Percentiles rank a stretch among this genome's conserved stretches.
phyloP scores from a whole-genome alignment of 2,113 vertebrate species.

The Cathartes aura region DNA sequence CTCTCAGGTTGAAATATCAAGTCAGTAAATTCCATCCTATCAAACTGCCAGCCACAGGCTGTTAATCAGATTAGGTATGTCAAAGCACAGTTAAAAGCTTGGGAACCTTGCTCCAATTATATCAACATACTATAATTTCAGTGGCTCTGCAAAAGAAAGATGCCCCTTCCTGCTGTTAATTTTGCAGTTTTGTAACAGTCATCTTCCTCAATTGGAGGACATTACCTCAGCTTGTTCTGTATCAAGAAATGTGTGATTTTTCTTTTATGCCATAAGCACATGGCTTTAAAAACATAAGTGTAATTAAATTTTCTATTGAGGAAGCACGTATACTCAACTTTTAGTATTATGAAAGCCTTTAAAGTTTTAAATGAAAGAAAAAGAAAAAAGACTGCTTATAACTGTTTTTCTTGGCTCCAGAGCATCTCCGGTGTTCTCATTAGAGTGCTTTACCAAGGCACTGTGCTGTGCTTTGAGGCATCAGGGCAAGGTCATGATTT shows the following conservation, averaged over 20 bases:
- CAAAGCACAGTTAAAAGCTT: not conserved
- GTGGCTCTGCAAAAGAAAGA: not conserved
- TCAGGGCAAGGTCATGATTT: not conserved
- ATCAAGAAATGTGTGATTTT: not conserved
- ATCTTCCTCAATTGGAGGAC: not conserved
- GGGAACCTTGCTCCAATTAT: accelerated
- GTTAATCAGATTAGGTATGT: not conserved
- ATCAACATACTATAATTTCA: not conserved
- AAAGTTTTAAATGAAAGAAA: not conserved
- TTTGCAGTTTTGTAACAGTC: not conserved
- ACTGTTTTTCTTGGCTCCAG: not conserved
- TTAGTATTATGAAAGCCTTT: not conserved
- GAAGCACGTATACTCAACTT: not conserved
- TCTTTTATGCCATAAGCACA: not conserved
- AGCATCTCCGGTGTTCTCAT: not conserved
- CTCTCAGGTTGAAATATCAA: slow-evolving; percentile 15
- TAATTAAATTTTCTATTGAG: not conserved
- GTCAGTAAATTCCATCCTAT: not conserved
- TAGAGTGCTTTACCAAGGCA: not conserved
- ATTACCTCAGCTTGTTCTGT: not conserved
- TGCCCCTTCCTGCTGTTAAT: not conserved
- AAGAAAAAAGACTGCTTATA: not conserved
- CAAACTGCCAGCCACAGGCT: not conserved
- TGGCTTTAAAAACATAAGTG: not conserved
- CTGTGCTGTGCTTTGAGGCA: not conserved